A percentile compares a stretch with the other conserved stretches of the same genome.
These are phyloP conservation scores for Drosophila formosana DNA, from an alignment of 2,888 invertebrate species.

Conservation along the genomic window DNA sequence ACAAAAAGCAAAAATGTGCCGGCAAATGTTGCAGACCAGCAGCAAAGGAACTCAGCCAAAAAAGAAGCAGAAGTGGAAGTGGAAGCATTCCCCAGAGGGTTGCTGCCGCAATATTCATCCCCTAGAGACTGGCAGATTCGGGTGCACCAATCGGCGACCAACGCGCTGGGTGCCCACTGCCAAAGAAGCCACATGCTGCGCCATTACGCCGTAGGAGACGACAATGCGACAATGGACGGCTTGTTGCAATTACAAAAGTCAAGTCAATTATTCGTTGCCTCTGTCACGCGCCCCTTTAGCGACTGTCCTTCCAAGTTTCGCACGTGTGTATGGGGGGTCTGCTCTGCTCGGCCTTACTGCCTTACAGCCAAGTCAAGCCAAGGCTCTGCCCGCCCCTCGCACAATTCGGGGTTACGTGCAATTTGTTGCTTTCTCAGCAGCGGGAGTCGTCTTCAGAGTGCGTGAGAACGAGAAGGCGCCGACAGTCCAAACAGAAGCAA, in stretches of 20 bases:
- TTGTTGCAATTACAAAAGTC: constrained; percentile 74
- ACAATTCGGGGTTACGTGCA: constrained; percentile 22
- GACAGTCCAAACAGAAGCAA: constrained; percentile 9
- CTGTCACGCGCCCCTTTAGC: constrained; percentile 27
- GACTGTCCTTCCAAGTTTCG: constrained; percentile 54
- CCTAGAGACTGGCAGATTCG: constrained; percentile 53
- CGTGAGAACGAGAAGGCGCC: constrained; percentile 60
- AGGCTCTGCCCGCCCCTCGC: constrained; percentile 43
- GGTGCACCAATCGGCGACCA: constrained; percentile 77
- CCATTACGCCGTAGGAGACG: constrained; percentile 61
- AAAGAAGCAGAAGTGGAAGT: background rate
- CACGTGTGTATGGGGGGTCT: constrained; percentile 81
- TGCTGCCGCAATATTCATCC: constrained; percentile 63
- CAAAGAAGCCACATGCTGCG: constrained; percentile 60
- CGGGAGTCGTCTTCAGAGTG: constrained; percentile 63
- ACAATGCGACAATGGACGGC: constrained; percentile 17
- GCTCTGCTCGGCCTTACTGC: constrained; percentile 21
- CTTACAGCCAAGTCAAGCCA: background rate
- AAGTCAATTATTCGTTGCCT: constrained; percentile 69
- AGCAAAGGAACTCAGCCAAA: background rate
- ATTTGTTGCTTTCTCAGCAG: constrained; percentile 77
- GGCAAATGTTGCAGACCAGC: constrained; percentile 1
- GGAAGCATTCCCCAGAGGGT: constrained; percentile 67
- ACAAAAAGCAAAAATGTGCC: constrained; percentile 20
- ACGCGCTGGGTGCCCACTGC: constrained; percentile 70